Percentiles rank a stretch among this genome's conserved stretches.
Evolutionary conservation across 2,797 vertebrate genomes (phyloP).

Genomic region (Peromyscus melanophrys): DNA sequence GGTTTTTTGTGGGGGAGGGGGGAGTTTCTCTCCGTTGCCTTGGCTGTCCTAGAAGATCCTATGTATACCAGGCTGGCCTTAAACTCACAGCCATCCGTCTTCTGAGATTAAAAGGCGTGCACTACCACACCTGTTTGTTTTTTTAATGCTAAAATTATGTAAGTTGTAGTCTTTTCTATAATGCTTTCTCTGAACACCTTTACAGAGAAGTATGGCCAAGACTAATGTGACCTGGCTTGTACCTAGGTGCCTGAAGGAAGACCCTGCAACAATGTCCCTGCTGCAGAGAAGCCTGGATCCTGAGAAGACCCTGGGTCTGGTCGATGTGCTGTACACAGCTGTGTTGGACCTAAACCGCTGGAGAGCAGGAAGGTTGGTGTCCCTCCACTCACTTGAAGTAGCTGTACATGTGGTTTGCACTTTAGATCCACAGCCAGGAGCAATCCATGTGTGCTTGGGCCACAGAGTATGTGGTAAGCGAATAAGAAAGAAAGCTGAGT

Average conservation of each 20-base stretch:
- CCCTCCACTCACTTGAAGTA: neutral
- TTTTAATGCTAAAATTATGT: neutral
- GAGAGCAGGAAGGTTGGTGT: slow-evolving; percentile 95
- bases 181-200: slow-evolving; percentile 45
- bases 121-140: neutral
- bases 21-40: neutral
- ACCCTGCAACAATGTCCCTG: slow-evolving; percentile 99
- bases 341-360: slow-evolving; percentile 97
- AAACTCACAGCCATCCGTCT: neutral
- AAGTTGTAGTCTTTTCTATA: neutral
- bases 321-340: slow-evolving; percentile 98
- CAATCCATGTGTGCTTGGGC: neutral
- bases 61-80: neutral
- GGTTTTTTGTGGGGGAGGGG: neutral
- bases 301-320: slow-evolving; percentile 97
- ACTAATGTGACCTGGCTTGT: slow-evolving; percentile 32
- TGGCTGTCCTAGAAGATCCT: neutral
- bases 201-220: neutral
- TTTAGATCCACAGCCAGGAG: neutral
- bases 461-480: neutral
- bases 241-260: slow-evolving; percentile 98
- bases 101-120: neutral
- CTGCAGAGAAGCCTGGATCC: slow-evolving; percentile 98
- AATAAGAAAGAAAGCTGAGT: neutral
- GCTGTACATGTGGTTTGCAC: neutral